These are phyloP conservation scores for Micoletzkya japonica DNA, from an alignment of 2,888 invertebrate species.

Conservation along the genomic window DNA sequence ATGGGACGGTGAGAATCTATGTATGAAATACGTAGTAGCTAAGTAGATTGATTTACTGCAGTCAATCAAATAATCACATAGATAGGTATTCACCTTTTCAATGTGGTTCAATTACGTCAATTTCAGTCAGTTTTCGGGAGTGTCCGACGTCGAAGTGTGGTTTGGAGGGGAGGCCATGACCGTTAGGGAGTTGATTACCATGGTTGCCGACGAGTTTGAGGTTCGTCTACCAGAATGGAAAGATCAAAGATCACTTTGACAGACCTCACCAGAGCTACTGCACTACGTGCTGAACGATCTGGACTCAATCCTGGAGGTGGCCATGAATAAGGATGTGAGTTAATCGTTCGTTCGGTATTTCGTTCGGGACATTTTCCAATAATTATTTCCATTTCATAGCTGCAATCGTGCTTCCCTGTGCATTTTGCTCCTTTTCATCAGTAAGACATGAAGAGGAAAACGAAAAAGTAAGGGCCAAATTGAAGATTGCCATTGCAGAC, in stretches of 20 bases:
- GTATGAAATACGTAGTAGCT: not conserved
- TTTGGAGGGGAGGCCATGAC: constrained; percentile 51
- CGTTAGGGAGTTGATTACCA: constrained; percentile 44
- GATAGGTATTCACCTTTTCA: not conserved
- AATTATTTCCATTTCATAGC: not conserved
- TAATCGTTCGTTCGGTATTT: not conserved
- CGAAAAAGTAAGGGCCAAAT: too few relatives aligned
- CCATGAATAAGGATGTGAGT: constrained; percentile 33
- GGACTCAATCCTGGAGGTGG: constrained; percentile 44
- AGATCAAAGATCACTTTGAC: not conserved
- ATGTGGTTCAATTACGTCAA: not conserved
- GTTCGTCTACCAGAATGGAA: constrained; percentile 11
- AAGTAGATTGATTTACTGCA: not conserved
- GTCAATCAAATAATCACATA: too few relatives aligned
- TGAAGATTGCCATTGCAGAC: constrained; percentile 1
- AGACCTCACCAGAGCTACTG: constrained; percentile 39
- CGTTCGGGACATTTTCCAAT: not conserved
- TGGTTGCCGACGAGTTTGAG: constrained; percentile 48
- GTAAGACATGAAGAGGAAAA: too few relatives aligned
- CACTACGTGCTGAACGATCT: constrained; percentile 44
- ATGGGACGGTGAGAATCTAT: constrained; percentile 29
- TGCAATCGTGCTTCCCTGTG: not conserved
- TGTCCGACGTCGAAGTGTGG: constrained; percentile 50
- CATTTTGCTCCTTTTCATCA: too few relatives aligned
- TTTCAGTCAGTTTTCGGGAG: constrained; percentile 40